These are phyloP conservation scores for Eudasyphora cyanicolor DNA, from an alignment of 2,888 invertebrate species.

Conservation along the genomic window DNA sequence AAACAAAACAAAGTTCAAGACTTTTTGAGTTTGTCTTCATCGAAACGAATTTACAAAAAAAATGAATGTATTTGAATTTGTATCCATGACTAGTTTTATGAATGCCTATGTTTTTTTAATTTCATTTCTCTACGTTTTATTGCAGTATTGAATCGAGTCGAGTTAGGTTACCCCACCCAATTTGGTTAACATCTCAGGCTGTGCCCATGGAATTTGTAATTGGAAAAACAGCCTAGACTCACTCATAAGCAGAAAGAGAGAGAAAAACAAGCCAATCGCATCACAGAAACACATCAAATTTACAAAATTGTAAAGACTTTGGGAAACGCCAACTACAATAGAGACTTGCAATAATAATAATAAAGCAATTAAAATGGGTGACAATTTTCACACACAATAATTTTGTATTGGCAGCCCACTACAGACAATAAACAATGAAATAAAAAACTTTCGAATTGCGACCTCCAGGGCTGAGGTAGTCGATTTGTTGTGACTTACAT, in stretches of 20 bases:
- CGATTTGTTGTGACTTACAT: neutral
- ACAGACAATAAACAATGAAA: neutral
- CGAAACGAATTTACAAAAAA: neutral
- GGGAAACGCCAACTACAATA: neutral
- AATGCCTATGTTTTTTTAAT: no score
- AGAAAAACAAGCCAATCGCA: neutral
- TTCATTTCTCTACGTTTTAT: neutral
- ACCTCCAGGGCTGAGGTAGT: neutral
- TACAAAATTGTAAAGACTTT: neutral
- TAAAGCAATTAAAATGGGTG: constrained; percentile 2
- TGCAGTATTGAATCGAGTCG: neutral
- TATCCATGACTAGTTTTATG: neutral
- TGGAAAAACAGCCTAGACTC: neutral
- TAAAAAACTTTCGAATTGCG: neutral
- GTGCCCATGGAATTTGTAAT: constrained; percentile 24
- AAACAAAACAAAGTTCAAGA: constrained; percentile 21
- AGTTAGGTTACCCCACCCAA: constrained; percentile 19
- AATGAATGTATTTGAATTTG: neutral
- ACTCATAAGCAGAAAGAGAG: neutral
- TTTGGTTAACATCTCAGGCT: constrained; percentile 5
- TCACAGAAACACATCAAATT: neutral
- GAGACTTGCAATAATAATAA: neutral
- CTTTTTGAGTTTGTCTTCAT: constrained; percentile 9
- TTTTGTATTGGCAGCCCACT: neutral
- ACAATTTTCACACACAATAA: constrained; percentile 2